phyloP scores from a whole-genome alignment of 2,888 invertebrate genomes.

The Tinea pellionella region DNA sequence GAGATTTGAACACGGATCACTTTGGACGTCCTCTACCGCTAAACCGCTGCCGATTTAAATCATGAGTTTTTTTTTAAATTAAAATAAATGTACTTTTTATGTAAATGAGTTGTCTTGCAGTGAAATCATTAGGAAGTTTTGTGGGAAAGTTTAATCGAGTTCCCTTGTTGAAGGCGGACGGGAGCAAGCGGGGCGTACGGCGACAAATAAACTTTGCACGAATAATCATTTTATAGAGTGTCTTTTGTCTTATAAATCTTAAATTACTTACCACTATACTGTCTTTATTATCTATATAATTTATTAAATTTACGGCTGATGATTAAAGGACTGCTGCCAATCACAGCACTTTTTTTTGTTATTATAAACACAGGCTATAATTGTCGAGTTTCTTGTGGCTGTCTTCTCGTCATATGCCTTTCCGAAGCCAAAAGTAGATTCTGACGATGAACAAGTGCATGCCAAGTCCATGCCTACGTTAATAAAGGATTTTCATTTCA shows the following conservation, averaged over 20 bases:
- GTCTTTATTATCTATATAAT: not conserved
- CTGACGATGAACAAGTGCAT: no score
- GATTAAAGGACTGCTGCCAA: no score
- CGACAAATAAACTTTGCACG: not conserved
- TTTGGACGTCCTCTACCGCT: no score
- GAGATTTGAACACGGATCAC: no score
- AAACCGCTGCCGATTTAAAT: no score
- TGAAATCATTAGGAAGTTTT: constrained; percentile 33
- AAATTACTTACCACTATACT: not conserved
- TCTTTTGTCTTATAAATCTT: not conserved
- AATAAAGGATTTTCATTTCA: no score
- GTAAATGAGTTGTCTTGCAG: not conserved
- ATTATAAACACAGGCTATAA: no score
- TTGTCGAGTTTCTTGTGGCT: no score
- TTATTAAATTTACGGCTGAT: not conserved
- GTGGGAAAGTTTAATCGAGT: constrained; percentile 36
- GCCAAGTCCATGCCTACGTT: no score
- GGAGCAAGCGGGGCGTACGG: not conserved
- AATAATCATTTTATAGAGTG: not conserved
- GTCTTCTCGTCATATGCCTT: no score
- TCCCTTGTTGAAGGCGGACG: constrained; percentile 27
- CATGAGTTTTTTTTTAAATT: not conserved
- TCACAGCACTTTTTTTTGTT: no score
- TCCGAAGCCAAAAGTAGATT: no score
- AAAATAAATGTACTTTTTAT: not conserved